A percentile compares a stretch with the other conserved stretches of the same genome.
Conservation (phyloP, 2,888 invertebrate genomes). For the Ditula angustiorana region DNA sequence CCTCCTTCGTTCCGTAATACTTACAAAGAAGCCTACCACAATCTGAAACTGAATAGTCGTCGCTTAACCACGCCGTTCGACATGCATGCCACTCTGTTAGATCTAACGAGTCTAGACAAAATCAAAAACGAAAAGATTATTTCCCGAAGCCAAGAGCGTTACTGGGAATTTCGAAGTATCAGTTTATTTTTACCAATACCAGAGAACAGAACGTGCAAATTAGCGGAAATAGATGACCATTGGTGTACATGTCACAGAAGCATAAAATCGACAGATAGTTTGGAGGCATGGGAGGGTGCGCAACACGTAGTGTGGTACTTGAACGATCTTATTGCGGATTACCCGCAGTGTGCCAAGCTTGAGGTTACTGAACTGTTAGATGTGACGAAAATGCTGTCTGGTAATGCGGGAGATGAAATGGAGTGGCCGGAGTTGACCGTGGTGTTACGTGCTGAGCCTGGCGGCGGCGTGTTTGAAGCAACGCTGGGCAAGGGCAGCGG, state of each 20-base stretch:
- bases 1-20: conserved; percentile 88
- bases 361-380: conserved; percentile 68
- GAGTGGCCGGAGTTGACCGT: conserved; percentile 84
- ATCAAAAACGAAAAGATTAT: conserved; percentile 51
- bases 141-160: conserved; percentile 55
- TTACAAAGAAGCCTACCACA: conserved; percentile 86
- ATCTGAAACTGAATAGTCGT: conserved; percentile 86
- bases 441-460: conserved; percentile 86
- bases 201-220: conserved; percentile 88
- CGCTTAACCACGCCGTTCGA: conserved; percentile 91
- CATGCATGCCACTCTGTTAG: conserved; percentile 90
- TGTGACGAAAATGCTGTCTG: conserved; percentile 82
- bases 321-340: conserved; percentile 85
- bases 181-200: conserved; percentile 91
- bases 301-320: conserved; percentile 86
- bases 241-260: conserved; percentile 93
- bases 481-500: conserved; percentile 75
- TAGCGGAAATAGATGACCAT: conserved; percentile 90
- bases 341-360: conserved; percentile 87
- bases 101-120: conserved; percentile 83
- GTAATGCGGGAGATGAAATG: conserved; percentile 54
- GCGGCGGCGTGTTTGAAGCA: conserved; percentile 90
- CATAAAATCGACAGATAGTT: conserved; percentile 74
- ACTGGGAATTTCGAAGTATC: conserved; percentile 79
- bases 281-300: conserved; percentile 82